Percentiles rank a stretch among this genome's conserved stretches.
Evolutionary conservation across 2,888 invertebrate genomes (phyloP).

Genomic region (Phaedon cochleariae): DNA sequence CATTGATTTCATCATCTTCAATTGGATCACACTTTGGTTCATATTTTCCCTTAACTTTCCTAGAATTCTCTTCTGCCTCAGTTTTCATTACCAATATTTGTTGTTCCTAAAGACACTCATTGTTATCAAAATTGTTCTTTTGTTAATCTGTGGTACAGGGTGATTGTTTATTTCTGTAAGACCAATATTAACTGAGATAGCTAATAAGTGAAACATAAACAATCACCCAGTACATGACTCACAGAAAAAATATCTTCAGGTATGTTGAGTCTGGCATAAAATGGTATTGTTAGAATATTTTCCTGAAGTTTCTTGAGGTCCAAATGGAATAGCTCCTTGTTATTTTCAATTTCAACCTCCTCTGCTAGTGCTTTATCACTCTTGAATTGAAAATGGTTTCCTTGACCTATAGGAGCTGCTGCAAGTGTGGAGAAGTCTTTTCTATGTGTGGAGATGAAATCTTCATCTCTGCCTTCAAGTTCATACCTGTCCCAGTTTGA

Average conservation of each 20-base stretch:
- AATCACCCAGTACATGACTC: slow-evolving; percentile 6
- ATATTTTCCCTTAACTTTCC: not conserved
- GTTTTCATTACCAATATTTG: slow-evolving; percentile 4
- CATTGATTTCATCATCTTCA: not conserved
- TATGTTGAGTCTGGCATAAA: slow-evolving; percentile 37
- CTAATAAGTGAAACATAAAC: no score
- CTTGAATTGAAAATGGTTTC: slow-evolving; percentile 39
- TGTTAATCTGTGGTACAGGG: no score
- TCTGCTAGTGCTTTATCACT: slow-evolving; percentile 31
- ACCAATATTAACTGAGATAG: no score
- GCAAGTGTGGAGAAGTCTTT: slow-evolving; percentile 25
- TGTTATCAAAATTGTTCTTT: no score
- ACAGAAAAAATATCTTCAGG: slow-evolving; percentile 35
- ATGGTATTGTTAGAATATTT: slow-evolving; percentile 36
- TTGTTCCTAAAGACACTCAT: slow-evolving; percentile 1
- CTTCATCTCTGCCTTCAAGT: slow-evolving; percentile 21
- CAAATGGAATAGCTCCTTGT: slow-evolving; percentile 33
- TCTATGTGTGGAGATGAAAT: no score
- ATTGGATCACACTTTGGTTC: not conserved
- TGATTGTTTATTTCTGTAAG: no score
- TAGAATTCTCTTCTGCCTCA: not conserved
- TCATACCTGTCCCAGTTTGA: slow-evolving; percentile 43
- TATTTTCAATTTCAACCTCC: slow-evolving; percentile 22
- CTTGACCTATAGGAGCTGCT: slow-evolving; percentile 24
- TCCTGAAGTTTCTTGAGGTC: slow-evolving; percentile 36